Base-by-base conservation (phyloP, 2,797 vertebrate genomes). In the Hippoglossus hippoglossus region DNA sequence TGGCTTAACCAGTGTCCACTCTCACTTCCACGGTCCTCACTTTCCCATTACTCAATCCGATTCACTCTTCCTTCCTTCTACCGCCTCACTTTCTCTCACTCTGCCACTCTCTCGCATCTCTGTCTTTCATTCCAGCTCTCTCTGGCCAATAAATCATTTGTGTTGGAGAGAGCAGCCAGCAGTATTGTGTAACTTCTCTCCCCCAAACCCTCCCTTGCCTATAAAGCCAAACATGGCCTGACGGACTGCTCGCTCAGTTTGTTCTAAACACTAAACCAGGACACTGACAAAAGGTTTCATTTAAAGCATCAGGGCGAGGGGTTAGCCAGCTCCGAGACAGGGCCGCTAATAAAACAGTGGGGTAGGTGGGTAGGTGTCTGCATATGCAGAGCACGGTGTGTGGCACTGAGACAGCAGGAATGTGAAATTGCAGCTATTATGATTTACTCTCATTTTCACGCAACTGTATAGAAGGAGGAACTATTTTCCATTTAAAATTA, bases 81-180 rank as follows among this genome's bases (percentile, higher is more conserved):
- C 65, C 59, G 74, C 66, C 77, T 54, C 62, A 61, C 74, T 79
- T 74, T 82, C 73, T 78, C 67, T 78, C 71, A 44, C 73, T 64
- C 79, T 87, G 57, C 81, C 77, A 81, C 60, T 75, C 74, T 74
- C 75, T 86, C 51, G 64, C 82, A 74, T 82, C 87, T 85, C 84
- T 70, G 72, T 79, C 81, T 77, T 90, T 84, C 83, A 85, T 74
- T 85, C 73, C 87, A 67, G 77, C 71, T 85, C 82, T 84, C 69
- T 79, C 75, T 67, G 68, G 83, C 90, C 87, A 90, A 89, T 91
- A 89, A 93, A 92, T 90, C 73, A 86, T 89, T 91, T 76, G 86
- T 79, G 81, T 85, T 81, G 65, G 71, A 71, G 75, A 75, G 71
- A 75, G 76, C 73, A 81, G 73, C 86, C 83, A 86, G 73, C 53